Percentiles rank a stretch among this genome's conserved stretches.
These are phyloP conservation scores for Chiloscyllium punctatum DNA, from an alignment of 2,797 vertebrate genomes.

Conservation along the genomic window DNA sequence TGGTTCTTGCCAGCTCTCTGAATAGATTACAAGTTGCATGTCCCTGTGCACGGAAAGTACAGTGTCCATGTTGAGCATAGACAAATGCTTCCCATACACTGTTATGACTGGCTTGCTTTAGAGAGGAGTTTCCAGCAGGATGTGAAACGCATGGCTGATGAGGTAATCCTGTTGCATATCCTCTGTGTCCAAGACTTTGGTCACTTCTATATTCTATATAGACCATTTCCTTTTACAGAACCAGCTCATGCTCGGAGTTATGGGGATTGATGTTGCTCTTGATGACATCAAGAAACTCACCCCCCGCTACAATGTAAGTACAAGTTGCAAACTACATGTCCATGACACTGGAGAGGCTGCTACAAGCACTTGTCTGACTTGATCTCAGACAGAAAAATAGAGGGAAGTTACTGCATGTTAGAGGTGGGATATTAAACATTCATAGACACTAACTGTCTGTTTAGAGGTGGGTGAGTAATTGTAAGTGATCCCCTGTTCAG, in stretches of 20 bases:
- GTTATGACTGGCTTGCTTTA: neutral
- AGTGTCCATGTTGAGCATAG: neutral
- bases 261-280: constrained; percentile 92
- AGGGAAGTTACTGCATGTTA: neutral
- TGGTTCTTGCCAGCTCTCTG: neutral
- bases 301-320: constrained; percentile 82
- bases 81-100: neutral
- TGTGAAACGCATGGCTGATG: neutral
- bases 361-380: neutral
- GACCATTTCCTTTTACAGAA: constrained; percentile 61
- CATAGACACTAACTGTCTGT: neutral
- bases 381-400: neutral
- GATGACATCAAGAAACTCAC: constrained; percentile 94
- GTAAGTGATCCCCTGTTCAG: neutral
- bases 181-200: neutral
- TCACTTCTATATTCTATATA: neutral
- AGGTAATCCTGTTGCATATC: neutral
- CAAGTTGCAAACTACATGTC: neutral
- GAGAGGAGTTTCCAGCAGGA: neutral
- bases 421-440: no score
- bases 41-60: no score
- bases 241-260: constrained; percentile 93
- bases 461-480: neutral
- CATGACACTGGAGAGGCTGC: neutral
- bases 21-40: neutral